phyloP scores from a whole-genome alignment of 2,888 invertebrate genomes.

The Alviniconcha strummeri region DNA sequence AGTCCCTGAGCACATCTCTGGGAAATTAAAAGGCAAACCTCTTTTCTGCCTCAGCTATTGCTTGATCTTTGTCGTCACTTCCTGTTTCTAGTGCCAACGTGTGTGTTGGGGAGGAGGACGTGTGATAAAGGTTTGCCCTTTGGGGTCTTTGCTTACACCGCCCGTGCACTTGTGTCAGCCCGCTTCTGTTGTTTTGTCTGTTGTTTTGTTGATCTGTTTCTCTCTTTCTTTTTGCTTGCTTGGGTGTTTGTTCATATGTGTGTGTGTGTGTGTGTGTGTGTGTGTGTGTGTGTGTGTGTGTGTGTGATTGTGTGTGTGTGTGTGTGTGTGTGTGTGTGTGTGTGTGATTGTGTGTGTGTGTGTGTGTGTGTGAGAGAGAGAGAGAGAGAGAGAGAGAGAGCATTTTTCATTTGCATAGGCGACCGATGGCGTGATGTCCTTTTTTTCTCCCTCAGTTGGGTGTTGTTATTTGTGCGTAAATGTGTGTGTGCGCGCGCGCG shows the following conservation, averaged over 20 bases:
- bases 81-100: neutral
- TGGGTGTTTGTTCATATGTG: neutral
- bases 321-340: too few relatives aligned
- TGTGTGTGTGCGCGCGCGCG: too few relatives aligned
- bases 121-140: neutral
- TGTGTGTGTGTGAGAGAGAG: neutral
- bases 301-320: neutral
- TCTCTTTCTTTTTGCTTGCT: neutral
- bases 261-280: neutral
- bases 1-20: neutral
- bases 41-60: neutral
- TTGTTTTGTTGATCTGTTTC: neutral
- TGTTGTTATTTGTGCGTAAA: too few relatives aligned
- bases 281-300: neutral
- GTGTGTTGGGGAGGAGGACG: too few relatives aligned
- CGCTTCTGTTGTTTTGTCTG: slow-evolving; percentile 8
- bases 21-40: slow-evolving; percentile 28
- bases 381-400: neutral
- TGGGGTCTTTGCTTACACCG: neutral
- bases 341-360: too few relatives aligned
- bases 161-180: neutral
- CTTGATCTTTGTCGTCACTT: neutral
- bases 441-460: too few relatives aligned
- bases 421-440: too few relatives aligned
- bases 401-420: too few relatives aligned